These are phyloP conservation scores for Nymphalis c-album DNA, from an alignment of 2,888 invertebrate species.

Conservation along the genomic window DNA sequence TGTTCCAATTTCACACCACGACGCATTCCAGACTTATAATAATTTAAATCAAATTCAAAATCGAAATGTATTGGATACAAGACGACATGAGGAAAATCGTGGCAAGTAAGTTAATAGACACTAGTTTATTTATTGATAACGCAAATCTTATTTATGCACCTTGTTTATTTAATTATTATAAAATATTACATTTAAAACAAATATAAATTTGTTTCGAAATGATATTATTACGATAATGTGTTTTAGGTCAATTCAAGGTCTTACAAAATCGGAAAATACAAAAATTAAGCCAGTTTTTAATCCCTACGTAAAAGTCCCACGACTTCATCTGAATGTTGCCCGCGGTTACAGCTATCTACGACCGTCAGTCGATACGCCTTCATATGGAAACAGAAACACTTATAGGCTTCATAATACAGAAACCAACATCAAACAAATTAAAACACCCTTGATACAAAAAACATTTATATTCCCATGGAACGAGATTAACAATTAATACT, in stretches of 20 bases:
- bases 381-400: constrained; percentile 11
- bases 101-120: constrained; percentile 12
- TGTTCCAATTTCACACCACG: not conserved
- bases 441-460: not conserved
- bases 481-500: not conserved
- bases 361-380: constrained; percentile 33
- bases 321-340: constrained; percentile 48
- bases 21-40: not conserved
- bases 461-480: not conserved
- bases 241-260: constrained; percentile 26
- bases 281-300: constrained; percentile 36
- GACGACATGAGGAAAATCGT: not conserved
- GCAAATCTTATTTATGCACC: no score
- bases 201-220: no score
- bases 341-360: constrained; percentile 43
- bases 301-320: constrained; percentile 33
- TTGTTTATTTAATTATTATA: no score
- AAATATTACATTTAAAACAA: no score
- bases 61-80: not conserved
- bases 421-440: not conserved
- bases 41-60: not conserved
- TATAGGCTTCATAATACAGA: constrained; percentile 6
- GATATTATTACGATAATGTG: not conserved
- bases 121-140: not conserved
- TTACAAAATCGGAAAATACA: constrained; percentile 30